Evolutionary conservation across 2,113 vertebrate genomes (phyloP), one percentile per base, ranked within the genome.

Genomic region (Phaethon lepturus): DNA sequence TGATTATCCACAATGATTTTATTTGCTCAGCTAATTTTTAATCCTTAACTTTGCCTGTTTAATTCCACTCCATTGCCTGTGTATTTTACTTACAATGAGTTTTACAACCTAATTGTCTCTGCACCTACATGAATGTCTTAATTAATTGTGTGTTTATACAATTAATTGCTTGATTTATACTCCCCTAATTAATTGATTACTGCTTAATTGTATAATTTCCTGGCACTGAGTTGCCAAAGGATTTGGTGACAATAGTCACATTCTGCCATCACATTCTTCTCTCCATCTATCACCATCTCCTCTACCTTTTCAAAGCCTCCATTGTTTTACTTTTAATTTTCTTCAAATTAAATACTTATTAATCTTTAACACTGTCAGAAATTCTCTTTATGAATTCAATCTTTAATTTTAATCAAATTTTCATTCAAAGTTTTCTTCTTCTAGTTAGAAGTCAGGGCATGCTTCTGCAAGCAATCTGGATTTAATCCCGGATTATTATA

Each of bases 1-100:
- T 84, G 63, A 90, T 93, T 71, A 71, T 74, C 55, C 42, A 88
- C 90, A 95, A 28, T 86, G 90, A 96, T 94, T 91, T 94, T 49
- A 88, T 96, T 96, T 93, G 62, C 72, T 94, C 11, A 90, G 45
- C 53, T 94, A 93, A 95, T 93, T 93, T 96, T 93, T 91, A 96
- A 86, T 96, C 68, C 62, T 95, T 88, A 78, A 95, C 10, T 86
- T 97, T 81, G 19, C 28, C 71, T 69, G 23, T 73, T 97, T 91
- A 95, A 96, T 94, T 95, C 87, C 69, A 60, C 29, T 88, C 49
- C 23, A 33, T 73, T 90, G 83, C 62, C 33, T 68, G 38, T 86
- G 55, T 90, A 89, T 93, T 96, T 86, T 79, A 76, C 60, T 77
- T 68, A 45, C 55, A 94, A 90, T 94, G 90, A 93, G 75, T 87